Evolutionary conservation across 2,888 invertebrate species (phyloP), one percentile per base, ranked within the genome.

Genomic region (Geotrupes spiniger): DNA sequence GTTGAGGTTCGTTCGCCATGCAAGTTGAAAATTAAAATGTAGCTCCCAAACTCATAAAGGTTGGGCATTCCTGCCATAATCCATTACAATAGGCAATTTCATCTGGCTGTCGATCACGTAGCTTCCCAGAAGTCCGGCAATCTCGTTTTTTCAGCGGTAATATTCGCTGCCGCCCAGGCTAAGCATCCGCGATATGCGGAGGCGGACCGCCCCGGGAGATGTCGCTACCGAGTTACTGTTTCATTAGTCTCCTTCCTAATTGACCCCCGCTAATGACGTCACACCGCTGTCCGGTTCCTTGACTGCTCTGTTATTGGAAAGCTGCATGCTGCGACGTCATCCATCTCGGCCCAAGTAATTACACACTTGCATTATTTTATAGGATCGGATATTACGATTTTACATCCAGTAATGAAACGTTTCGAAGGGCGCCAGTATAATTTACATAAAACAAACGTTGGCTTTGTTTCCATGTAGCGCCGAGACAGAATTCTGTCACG

Each of bases 81-180:
- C 60, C 57, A 65, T 68, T 67, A 67, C 66, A 67, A 66, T 66
- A 63, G 66, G 63, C 59, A 64, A 68, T 68, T 67, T 64, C 62
- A 64, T 63, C 61, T 44, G 64, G 62, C 66, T 68, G 69, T 70
- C 69, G 66, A 70, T 70, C 69, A 69, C 66, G 66, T 65, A 58
- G 52, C 55, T 68, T 69, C 68, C 59, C 57, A 59, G 69, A 57
- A 69, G 57, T 52, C 46, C 53, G 57, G 56, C 60, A 61, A 65
- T 62, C 60, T 60, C 61, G 59, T 63, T 58, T 62, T 59, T 61
- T 63, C 40, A 37, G 40, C 28, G 26, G 15, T 51, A 47, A 48
- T 46, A 49, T 49, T 40, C 46, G 46, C 54, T 59, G 59, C 61
- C 62, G 57, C 56, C 55, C 54, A 50, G 49, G 50, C 53, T 47